These are phyloP conservation scores for Eupeodes luniger DNA, from an alignment of 2,888 invertebrate genomes.

Conservation along the genomic window DNA sequence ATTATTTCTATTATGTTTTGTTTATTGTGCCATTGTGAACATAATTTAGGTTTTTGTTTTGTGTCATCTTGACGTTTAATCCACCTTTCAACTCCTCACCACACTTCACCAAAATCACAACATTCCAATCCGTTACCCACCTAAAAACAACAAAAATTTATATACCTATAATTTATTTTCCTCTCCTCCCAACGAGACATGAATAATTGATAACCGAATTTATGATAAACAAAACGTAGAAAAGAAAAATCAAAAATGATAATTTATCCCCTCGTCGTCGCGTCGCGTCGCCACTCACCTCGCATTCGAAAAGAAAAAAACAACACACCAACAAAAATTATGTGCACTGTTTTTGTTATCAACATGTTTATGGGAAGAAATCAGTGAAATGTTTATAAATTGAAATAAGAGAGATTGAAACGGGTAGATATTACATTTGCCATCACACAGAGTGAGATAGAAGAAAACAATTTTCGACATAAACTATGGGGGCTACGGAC, in stretches of 20 bases:
- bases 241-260: slow-evolving; percentile 27
- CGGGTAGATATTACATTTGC: slow-evolving; percentile 1
- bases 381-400: slow-evolving; percentile 71
- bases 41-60: slow-evolving; percentile 29
- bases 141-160: background rate
- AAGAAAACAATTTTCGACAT: slow-evolving; percentile 71
- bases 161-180: slow-evolving; percentile 34
- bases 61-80: background rate
- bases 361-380: slow-evolving; percentile 74
- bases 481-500: slow-evolving; percentile 74
- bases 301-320: slow-evolving; percentile 1
- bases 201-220: slow-evolving; percentile 71
- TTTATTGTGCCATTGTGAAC: slow-evolving; percentile 39
- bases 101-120: background rate
- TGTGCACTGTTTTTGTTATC: slow-evolving; percentile 61
- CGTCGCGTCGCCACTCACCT: background rate
- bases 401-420: slow-evolving; percentile 51
- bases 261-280: slow-evolving; percentile 49
- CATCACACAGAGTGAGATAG: slow-evolving; percentile 43
- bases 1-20: slow-evolving; percentile 27
- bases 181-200: slow-evolving; percentile 50
- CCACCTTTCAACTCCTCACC: background rate
- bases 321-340: background rate
- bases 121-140: slow-evolving; percentile 22
- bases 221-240: slow-evolving; percentile 54